Percentiles rank a stretch among this genome's conserved stretches.
These are phyloP conservation scores for Apis dorsata DNA, from an alignment of 1,140 invertebrate genomes.

Conservation along the genomic window DNA sequence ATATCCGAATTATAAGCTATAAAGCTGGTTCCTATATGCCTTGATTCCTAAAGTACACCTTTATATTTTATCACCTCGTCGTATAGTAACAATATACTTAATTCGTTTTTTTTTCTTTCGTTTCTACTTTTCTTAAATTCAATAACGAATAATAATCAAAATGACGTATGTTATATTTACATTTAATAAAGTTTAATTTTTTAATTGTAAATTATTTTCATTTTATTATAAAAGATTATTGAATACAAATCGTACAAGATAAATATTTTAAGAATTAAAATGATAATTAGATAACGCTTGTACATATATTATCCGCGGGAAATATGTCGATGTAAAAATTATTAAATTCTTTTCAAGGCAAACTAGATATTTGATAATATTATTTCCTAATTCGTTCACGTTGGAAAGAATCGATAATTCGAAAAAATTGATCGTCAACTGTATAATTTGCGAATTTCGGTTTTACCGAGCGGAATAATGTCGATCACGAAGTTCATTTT, in stretches of 20 bases:
- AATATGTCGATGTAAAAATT: too few species aligned
- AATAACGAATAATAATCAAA: background rate
- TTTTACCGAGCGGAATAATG: conserved; percentile 45
- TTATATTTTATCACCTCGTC: background rate
- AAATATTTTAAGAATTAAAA: too few species aligned
- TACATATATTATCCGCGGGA: too few species aligned
- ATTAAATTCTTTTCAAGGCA: too few species aligned
- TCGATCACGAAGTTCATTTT: conserved; percentile 31
- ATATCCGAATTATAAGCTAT: conserved; percentile 50
- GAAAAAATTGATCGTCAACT: conserved; percentile 8
- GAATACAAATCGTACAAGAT: too few species aligned
- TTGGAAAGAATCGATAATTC: background rate
- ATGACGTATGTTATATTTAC: too few species aligned
- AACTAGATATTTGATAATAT: background rate
- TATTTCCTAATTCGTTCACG: background rate
- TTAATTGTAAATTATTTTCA: too few species aligned
- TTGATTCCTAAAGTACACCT: conserved; percentile 9
- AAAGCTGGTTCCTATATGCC: conserved; percentile 42
- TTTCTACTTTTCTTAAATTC: conserved; percentile 17
- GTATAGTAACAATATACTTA: background rate
- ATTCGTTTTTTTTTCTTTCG: background rate
- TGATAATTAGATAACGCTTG: too few species aligned
- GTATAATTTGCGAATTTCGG: background rate
- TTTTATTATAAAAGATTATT: too few species aligned
- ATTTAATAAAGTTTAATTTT: too few species aligned